phyloP scores from a whole-genome alignment of 2,888 invertebrate genomes.

The Lithophane leautieri region DNA sequence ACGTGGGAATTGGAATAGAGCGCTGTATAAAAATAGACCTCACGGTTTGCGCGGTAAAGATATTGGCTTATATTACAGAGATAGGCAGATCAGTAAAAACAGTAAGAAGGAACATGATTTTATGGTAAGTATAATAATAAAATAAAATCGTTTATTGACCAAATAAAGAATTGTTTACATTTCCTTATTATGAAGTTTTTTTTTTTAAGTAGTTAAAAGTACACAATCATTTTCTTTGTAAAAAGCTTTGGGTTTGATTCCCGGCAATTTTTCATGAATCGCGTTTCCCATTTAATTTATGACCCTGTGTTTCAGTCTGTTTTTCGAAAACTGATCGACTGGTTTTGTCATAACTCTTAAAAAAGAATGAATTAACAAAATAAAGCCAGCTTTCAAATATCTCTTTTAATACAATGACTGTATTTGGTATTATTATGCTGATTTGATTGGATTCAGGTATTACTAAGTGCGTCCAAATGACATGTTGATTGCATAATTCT shows the following conservation, averaged over 20 bases:
- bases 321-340: too few species aligned
- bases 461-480: too few species aligned
- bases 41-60: slow-evolving; percentile 85
- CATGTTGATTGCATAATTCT: not conserved
- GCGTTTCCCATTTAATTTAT: not conserved
- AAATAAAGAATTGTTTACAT: too few species aligned
- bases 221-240: not conserved
- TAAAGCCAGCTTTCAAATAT: not conserved
- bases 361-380: not conserved
- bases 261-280: too few species aligned
- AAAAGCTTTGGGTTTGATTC: not conserved
- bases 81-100: slow-evolving; percentile 58
- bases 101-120: slow-evolving; percentile 34
- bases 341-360: too few species aligned
- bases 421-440: not conserved
- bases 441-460: not conserved
- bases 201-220: too few species aligned
- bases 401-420: not conserved
- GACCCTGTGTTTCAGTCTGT: not conserved
- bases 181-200: too few species aligned
- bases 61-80: slow-evolving; percentile 80
- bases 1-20: slow-evolving; percentile 55
- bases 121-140: slow-evolving; percentile 63
- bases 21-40: slow-evolving; percentile 74
- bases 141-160: too few species aligned